Base-by-base conservation (phyloP, 2,797 vertebrate species). In the Momotus momota region DNA sequence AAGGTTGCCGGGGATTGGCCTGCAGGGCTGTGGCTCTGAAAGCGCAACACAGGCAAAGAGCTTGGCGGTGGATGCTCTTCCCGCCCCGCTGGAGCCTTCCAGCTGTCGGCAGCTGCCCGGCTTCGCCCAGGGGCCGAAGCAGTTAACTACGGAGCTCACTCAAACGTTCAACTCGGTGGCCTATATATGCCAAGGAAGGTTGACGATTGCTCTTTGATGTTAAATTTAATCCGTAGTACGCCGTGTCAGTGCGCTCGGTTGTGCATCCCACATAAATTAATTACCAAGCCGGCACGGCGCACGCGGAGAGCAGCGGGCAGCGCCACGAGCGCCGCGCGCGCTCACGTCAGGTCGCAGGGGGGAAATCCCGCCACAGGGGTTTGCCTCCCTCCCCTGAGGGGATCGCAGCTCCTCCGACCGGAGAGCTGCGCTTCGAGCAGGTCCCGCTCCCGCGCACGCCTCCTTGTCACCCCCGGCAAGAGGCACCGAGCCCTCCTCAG, bases 181-280 rank as follows among this genome's bases (percentile, higher is more conserved):
- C 92, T 97, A 97, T 81, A 96, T 96, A 94, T 95, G 96, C 92
- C 96, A 96, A 74, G 93, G 94, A 84, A 49, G 5, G 25, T 94
- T 94, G 45, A 3, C 17, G 21, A 79, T 85, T 82, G 74, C 86
- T 92, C 55, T 93, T 93, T 97, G 90, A 97, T 93, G 95, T 91
- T 94, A 65, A 60, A 80, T 91, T 90, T 94, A 86, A 93, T 93
- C 87, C 46, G 88, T 85, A 72, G 88, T 85, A 72, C 1, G 77
- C 74, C 78, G 67, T 38, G 48, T 21, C 45, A 81, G 83, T 69
- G 66, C 13, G 25, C 86, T 54, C 91, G 94, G 84, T 81, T 78
- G 84, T 93, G 94, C 85, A 67, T 88, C 81, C 65, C 7, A 0
- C 86, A 94, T 87, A 71, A 95, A 93, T 94, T 89, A 84, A 87